Percentiles rank a stretch among this genome's conserved stretches.
Conservation (phyloP, 2,113 vertebrate genomes). For the Pardalotus punctatus region DNA sequence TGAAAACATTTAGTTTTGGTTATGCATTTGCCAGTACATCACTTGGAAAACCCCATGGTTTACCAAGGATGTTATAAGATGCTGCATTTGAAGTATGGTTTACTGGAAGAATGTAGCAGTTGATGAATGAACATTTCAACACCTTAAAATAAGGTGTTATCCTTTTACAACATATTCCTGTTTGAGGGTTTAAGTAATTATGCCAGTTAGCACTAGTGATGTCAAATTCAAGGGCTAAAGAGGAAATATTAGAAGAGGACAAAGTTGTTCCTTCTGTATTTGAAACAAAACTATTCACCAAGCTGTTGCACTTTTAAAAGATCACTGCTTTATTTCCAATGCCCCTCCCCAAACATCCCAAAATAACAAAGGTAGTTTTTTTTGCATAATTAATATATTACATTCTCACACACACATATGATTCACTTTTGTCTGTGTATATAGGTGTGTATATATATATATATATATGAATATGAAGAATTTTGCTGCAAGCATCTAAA, state of each 20-base stretch:
- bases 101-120: background rate
- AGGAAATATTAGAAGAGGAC: background rate
- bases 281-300: background rate
- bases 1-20: background rate
- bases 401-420: background rate
- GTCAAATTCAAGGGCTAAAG: background rate
- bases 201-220: background rate
- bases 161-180: background rate
- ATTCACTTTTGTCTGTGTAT: too few species aligned
- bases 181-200: background rate
- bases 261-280: background rate
- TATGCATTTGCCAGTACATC: background rate
- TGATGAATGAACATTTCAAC: background rate
- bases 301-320: background rate
- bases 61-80: background rate
- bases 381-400: background rate
- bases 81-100: background rate
- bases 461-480: background rate
- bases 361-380: conserved; percentile 29
- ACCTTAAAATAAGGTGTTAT: background rate
- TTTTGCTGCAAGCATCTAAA: background rate
- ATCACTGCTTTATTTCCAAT: background rate
- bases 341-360: background rate
- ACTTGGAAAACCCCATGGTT: background rate
- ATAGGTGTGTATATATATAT: background rate